A percentile compares a stretch with the other conserved stretches of the same genome.
Conservation (phyloP, 2,888 invertebrate genomes). For the Autographa gamma region DNA sequence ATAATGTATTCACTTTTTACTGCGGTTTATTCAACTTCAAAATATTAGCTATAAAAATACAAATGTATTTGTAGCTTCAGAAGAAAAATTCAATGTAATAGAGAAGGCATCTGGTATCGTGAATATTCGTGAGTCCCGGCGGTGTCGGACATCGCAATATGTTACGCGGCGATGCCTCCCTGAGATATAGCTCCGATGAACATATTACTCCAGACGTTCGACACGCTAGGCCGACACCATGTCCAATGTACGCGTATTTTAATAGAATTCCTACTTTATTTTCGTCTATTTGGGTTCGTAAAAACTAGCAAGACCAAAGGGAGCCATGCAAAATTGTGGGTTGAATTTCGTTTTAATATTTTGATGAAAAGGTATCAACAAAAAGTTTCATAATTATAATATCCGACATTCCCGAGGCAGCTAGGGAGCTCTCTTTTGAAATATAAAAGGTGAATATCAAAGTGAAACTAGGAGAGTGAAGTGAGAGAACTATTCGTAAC, state of each 20-base stretch:
- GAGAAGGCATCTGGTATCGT: background rate
- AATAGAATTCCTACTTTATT: too few species aligned
- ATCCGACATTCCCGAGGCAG: constrained; percentile 7
- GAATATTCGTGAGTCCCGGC: constrained; percentile 1
- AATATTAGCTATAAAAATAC: background rate
- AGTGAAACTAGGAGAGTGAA: constrained; percentile 14
- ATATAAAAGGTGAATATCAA: constrained; percentile 41
- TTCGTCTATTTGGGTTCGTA: too few species aligned
- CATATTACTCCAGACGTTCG: background rate
- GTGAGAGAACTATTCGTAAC: constrained; percentile 32
- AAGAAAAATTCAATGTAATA: background rate
- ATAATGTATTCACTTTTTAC: background rate
- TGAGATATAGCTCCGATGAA: constrained; percentile 4
- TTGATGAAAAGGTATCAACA: constrained; percentile 29
- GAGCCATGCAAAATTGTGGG: too few species aligned
- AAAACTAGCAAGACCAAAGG: too few species aligned
- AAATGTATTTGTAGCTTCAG: background rate
- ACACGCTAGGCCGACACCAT: background rate
- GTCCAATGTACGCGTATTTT: background rate
- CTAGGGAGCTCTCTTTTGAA: constrained; percentile 23
- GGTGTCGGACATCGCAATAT: background rate
- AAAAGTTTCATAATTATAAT: constrained; percentile 15
- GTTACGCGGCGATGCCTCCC: constrained; percentile 3
- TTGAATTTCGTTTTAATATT: background rate
- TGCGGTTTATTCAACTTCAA: background rate